phyloP scores from a whole-genome alignment of 2,113 vertebrate genomes.

The Martes martes region DNA sequence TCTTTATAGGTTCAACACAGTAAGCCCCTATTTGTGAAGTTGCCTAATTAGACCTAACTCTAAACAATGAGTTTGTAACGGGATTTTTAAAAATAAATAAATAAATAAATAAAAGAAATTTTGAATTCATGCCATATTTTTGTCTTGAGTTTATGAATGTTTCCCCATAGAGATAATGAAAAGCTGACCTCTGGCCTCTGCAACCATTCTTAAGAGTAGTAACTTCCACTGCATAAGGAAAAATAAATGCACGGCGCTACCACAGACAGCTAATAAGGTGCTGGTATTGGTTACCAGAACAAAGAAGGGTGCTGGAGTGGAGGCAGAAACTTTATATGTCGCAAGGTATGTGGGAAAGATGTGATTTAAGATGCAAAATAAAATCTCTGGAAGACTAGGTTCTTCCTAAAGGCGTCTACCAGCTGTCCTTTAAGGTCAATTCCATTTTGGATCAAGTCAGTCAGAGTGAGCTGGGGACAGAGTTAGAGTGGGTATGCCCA shows the following conservation, averaged over 20 bases:
- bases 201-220: neutral
- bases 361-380: slow-evolving; percentile 8
- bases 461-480: neutral
- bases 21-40: slow-evolving; percentile 42
- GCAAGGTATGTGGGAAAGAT: neutral
- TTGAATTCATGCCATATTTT: slow-evolving; percentile 6
- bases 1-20: slow-evolving; percentile 17
- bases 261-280: neutral
- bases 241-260: neutral
- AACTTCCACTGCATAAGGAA: neutral
- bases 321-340: neutral
- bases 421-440: neutral
- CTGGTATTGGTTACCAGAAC: neutral
- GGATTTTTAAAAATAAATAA: neutral
- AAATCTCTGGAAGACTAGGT: slow-evolving; percentile 26
- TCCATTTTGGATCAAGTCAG: neutral
- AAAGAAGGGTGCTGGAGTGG: neutral
- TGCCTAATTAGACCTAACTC: slow-evolving; percentile 41
- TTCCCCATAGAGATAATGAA: slow-evolving; percentile 43
- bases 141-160: slow-evolving; percentile 23
- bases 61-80: slow-evolving; percentile 34
- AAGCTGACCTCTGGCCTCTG: neutral
- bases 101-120: neutral
- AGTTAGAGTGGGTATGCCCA: neutral
- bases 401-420: neutral